Evolutionary conservation across 1,140 invertebrate species (phyloP), one percentile per base, ranked within the genome.

Genomic region (Sycobia sp.): DNA sequence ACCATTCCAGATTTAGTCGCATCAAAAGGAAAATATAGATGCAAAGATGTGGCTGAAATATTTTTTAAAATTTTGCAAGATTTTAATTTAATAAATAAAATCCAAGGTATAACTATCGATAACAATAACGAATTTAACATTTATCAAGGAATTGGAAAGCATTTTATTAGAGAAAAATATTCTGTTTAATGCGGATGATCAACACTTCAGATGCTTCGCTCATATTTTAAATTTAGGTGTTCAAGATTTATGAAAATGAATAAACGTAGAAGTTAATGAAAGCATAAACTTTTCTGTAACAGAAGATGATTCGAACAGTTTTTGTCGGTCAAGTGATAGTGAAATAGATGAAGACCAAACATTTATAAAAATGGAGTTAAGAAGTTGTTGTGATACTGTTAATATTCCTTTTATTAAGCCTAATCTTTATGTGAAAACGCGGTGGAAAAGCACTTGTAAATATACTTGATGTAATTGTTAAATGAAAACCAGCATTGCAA

Each of bases 381-480:
- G 43, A 55, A n/a, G 5, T 4, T 43, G 3, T 32, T 55, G 53
- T 14, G 18, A 27, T 7, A 39, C 39, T 18, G 3, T 10, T 25
- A 16, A 29, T 3, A 29, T 43, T 10, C 16, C 25, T 8, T 55
- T 32, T 32, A 32, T 27, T 22, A 44, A 27, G 16, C 23, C 32
- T 16, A 13, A 10, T 5, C n/a, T 39, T 8, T 32, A 53, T 39
- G 18, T 39, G 8, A 22, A 23, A n/a, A 53, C 50, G 9, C 16
- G 53, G 4, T 55, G 53, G 53, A 22, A 55, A 16, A 55, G 39
- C 22, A 55, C 53, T 1, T 55, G 8, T 55, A 18, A n/a, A 34
- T 34, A 58, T 58, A 43, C 14, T 58, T 3, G 8, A 38, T 47
- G n/a, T 11, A 16, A 22, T 23, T 4, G 25, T 22, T 18, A 41